phyloP scores from a whole-genome alignment of 2,888 invertebrate genomes.

The Ellobium chinense region DNA sequence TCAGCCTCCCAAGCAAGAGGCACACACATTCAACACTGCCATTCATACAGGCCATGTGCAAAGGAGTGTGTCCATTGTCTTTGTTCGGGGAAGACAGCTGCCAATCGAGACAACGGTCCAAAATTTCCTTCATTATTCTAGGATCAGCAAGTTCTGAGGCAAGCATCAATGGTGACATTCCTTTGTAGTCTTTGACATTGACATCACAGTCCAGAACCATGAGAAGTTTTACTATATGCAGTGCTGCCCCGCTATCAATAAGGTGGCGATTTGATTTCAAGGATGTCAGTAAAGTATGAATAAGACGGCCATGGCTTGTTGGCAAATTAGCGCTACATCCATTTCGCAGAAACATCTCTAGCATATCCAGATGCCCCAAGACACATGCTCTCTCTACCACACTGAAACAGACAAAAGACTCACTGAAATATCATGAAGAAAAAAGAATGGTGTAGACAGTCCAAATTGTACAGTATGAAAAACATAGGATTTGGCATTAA shows the following conservation, averaged over 20 bases:
- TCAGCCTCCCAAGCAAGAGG: constrained; percentile 49
- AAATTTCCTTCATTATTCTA: constrained; percentile 50
- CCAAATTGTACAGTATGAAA: no score
- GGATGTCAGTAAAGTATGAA: constrained; percentile 57
- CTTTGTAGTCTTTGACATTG: constrained; percentile 54
- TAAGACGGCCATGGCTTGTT: constrained; percentile 58
- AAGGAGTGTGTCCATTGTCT: constrained; percentile 56
- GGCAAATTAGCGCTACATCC: constrained; percentile 65
- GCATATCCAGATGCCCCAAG: constrained; percentile 57
- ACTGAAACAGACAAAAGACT: constrained; percentile 7
- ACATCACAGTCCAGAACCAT: constrained; percentile 56
- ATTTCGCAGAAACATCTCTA: constrained; percentile 57
- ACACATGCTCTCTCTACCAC: constrained; percentile 57
- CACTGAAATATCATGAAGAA: not conserved
- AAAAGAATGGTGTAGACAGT: no score
- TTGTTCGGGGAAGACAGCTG: constrained; percentile 48
- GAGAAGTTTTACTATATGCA: constrained; percentile 47
- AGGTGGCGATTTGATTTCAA: constrained; percentile 53
- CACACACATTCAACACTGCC: constrained; percentile 58
- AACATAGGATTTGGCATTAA: no score
- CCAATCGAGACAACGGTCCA: constrained; percentile 49
- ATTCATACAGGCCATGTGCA: constrained; percentile 62
- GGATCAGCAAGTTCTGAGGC: constrained; percentile 58
- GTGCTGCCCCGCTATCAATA: constrained; percentile 47
- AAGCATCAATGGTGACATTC: constrained; percentile 55